Base-by-base conservation (phyloP, 92 coral and sea anemone genomes). In the Parazoanthus swiftii region DNA sequence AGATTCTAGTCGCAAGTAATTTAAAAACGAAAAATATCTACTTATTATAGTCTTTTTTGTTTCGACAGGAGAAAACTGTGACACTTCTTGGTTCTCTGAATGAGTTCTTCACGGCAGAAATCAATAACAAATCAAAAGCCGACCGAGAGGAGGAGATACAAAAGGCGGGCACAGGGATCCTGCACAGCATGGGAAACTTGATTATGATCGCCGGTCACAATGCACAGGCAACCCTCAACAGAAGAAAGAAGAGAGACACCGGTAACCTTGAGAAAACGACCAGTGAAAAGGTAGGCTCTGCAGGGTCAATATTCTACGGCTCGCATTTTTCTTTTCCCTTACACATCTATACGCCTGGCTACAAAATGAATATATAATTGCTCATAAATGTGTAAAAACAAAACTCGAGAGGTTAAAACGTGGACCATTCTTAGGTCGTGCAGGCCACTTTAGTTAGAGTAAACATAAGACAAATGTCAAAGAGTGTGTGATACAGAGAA, bases 151-250 rank as follows among this genome's bases (percentile, higher is more conserved):
- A 90, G 80, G 74, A 68, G 33, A 83, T 92, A 65, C 93, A 90
- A 23, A 66, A 70, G 16, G 94, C 86, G 33, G 98, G 98, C 18
- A 81, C 94, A n/a, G 85, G 95, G 65, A 56, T 95, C 25, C 92
- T 95, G 71, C 92, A 88, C 54, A 94, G 95, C 56, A 88, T 95
- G 89, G 95, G 95, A 3, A 93, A 93, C 89, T 20, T 95, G 85
- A 75, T 95, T 43, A 91, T 85, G 50, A 93, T 95, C 56, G 91
- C 94, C 23, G 82, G 95, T 15, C 68, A 83, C 26, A 91, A 94
- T 54, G 98, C 96, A 6, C 81, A 76, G 73, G 88, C 74, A 2
- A 66, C 84, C 48, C 23, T n/a, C 33, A 74, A 39, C 8, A 90
- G 29, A 56, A 89, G 88, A 48, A 85, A 58, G 26, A 68, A 58